phyloP scores from a whole-genome alignment of 2,797 vertebrate genomes.

The Enteromius anoplus region DNA sequence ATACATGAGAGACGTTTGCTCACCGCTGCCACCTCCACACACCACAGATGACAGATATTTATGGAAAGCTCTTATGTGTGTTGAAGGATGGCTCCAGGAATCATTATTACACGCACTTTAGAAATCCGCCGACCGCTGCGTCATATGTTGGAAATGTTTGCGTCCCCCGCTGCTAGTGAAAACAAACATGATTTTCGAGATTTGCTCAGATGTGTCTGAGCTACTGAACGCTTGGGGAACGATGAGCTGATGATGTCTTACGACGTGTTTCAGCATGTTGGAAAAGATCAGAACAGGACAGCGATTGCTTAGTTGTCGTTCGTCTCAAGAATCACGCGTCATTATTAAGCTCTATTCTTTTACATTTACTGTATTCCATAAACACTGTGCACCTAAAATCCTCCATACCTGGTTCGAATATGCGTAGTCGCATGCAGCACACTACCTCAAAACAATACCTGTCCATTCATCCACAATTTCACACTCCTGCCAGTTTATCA shows the following conservation, averaged over 20 bases:
- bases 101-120: slow-evolving; percentile 17
- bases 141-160: slow-evolving; percentile 37
- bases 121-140: slow-evolving; percentile 26
- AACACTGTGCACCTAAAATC: background rate
- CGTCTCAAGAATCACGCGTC: background rate
- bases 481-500: slow-evolving; percentile 10
- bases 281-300: slow-evolving; percentile 6
- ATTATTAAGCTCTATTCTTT: slow-evolving; percentile 2
- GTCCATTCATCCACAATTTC: slow-evolving; percentile 27
- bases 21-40: background rate
- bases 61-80: slow-evolving; percentile 28
- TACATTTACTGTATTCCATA: background rate
- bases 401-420: background rate
- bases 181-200: slow-evolving; percentile 1
- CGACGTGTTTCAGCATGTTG: background rate
- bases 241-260: background rate
- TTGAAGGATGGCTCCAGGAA: slow-evolving; percentile 47
- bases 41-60: slow-evolving; percentile 36
- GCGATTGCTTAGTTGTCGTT: background rate
- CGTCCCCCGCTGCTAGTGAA: slow-evolving; percentile 26
- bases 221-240: background rate
- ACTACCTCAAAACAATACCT: slow-evolving; percentile 17
- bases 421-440: background rate
- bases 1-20: slow-evolving; percentile 42
- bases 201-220: slow-evolving; percentile 26